Percentiles rank a stretch among this genome's conserved stretches.
These are phyloP conservation scores for Apistogramma diplotaenia DNA, from an alignment of 2,113 vertebrate species.

Conservation along the genomic window DNA sequence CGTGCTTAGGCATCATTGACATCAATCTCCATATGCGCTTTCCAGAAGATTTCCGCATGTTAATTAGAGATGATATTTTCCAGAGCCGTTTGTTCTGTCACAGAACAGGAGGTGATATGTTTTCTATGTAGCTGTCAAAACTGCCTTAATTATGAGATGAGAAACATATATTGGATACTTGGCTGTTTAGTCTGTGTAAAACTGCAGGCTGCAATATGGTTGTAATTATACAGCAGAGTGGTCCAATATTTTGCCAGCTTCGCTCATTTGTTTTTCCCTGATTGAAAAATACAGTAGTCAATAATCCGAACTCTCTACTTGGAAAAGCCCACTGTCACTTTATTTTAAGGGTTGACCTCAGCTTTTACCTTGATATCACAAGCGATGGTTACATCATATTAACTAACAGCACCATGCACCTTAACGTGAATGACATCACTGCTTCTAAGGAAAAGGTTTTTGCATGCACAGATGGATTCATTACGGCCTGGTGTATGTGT, in stretches of 20 bases:
- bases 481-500: neutral
- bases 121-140: neutral
- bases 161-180: neutral
- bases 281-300: neutral
- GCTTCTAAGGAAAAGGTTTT: constrained; percentile 7
- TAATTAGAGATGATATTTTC: neutral
- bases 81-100: neutral
- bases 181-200: neutral
- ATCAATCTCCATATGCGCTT: neutral
- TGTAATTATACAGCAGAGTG: neutral
- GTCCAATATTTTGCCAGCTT: neutral
- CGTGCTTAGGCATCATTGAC: neutral
- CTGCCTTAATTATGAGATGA: neutral
- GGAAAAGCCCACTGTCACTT: neutral
- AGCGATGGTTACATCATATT: constrained; percentile 20
- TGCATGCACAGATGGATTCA: constrained; percentile 47
- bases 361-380: neutral
- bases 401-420: constrained; percentile 11
- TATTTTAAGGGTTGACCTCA: neutral
- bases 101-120: neutral
- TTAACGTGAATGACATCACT: constrained; percentile 43
- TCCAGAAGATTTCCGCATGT: neutral
- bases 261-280: neutral
- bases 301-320: neutral
- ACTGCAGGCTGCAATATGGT: neutral